Evolutionary conservation across 2,113 vertebrate species (phyloP).

Genomic region (Caloenas nicobarica): DNA sequence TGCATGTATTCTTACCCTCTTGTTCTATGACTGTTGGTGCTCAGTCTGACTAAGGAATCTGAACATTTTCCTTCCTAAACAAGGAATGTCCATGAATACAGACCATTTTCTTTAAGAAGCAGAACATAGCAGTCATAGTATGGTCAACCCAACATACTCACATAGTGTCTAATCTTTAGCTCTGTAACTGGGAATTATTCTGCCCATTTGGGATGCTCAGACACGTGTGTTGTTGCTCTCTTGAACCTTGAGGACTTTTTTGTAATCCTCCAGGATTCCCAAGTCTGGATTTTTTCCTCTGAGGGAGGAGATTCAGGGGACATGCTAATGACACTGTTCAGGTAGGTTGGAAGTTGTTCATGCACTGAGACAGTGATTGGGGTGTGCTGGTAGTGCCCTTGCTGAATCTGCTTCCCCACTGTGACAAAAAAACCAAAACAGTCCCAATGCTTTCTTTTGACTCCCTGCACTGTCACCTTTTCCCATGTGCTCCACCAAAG

Average conservation of each 20-base stretch:
- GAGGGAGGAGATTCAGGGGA: not conserved
- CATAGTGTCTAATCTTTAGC: not conserved
- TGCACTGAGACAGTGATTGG: not conserved
- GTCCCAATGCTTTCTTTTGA: not conserved
- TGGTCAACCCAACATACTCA: not conserved
- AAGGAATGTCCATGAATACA: not conserved
- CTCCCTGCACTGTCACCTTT: not conserved
- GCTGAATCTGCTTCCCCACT: not conserved
- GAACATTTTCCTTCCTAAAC: not conserved
- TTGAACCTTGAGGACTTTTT: not conserved
- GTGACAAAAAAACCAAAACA: fast-evolving
- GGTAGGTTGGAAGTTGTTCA: not conserved
- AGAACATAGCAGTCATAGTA: not conserved
- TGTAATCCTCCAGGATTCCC: not conserved
- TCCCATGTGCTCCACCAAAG: not conserved
- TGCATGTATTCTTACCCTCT: not conserved
- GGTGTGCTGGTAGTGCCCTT: not conserved
- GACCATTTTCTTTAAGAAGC: not conserved
- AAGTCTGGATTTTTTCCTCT: not conserved
- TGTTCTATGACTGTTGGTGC: not conserved
- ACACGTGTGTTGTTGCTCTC: not conserved
- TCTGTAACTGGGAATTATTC: not conserved
- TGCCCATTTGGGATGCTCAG: not conserved
- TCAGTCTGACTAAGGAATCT: not conserved
- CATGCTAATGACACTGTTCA: not conserved